A percentile compares a stretch with the other conserved stretches of the same genome.
These are phyloP conservation scores for Halisarca cf. caerulea DNA, from an alignment of 37 sponge, comb jelly and placozoan genomes.

Conservation along the genomic window DNA sequence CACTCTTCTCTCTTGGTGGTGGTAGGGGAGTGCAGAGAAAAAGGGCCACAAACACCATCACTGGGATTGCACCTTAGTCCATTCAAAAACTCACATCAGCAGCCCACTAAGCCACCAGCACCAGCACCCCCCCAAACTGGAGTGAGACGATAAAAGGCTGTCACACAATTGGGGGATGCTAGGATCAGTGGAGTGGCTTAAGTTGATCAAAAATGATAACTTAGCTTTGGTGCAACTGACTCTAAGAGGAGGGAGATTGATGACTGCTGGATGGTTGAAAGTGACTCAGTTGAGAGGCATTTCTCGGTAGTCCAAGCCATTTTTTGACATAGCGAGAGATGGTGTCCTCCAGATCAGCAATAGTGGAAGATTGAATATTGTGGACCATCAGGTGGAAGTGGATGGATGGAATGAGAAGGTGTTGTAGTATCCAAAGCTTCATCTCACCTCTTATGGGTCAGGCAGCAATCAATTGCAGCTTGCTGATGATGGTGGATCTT, in stretches of 20 bases:
- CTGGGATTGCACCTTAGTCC: too few species aligned
- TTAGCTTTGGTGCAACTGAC: not conserved
- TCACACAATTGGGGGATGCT: too few species aligned
- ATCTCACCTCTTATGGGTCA: slow-evolving; percentile 1
- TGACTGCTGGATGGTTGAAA: not conserved
- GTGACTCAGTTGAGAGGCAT: not conserved
- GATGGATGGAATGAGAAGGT: not conserved
- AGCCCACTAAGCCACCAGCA: too few species aligned
- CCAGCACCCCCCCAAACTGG: too few species aligned
- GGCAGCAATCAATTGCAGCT: not conserved
- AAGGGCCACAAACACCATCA: too few species aligned
- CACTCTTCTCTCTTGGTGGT: too few species aligned
- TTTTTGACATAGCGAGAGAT: not conserved
- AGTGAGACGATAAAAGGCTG: too few species aligned
- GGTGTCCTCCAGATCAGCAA: not conserved
- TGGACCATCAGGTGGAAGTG: not conserved
- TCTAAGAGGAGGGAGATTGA: not conserved
- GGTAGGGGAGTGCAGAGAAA: too few species aligned
- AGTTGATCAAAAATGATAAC: too few species aligned
- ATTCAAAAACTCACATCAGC: too few species aligned
- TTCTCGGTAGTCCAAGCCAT: not conserved
- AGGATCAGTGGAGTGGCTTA: too few species aligned
- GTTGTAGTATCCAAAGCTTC: not conserved
- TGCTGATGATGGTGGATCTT: not conserved
- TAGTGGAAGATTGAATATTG: not conserved